These are phyloP conservation scores for Myiagra hebetior DNA, from an alignment of 2,113 vertebrate species.

Conservation along the genomic window DNA sequence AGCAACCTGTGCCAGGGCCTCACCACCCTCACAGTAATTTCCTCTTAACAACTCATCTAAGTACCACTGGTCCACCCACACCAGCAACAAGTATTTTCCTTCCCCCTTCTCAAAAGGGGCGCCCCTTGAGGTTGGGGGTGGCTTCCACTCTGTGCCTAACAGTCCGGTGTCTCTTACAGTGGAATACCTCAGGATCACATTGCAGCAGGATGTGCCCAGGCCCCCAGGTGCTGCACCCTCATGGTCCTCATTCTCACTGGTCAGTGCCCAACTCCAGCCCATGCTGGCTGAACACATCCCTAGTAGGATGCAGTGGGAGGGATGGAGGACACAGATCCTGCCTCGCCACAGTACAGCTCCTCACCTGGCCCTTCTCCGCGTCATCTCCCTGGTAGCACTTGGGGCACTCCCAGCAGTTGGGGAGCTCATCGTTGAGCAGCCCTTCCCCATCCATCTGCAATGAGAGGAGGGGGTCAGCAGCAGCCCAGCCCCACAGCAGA, in stretches of 20 bases:
- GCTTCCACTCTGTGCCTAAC: background rate
- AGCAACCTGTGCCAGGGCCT: background rate
- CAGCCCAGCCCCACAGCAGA: background rate
- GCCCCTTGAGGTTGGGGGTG: background rate
- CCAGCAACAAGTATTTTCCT: background rate
- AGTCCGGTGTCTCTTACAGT: background rate
- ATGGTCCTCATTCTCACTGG: background rate
- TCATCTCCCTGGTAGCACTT: slow-evolving; percentile 89
- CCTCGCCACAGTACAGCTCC: background rate
- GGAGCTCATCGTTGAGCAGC: slow-evolving; percentile 90
- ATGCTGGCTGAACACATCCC: background rate
- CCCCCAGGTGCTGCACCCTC: fast-evolving
- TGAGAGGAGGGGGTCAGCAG: background rate
- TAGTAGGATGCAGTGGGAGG: background rate
- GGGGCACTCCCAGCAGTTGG: slow-evolving; percentile 97
- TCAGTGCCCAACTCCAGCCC: background rate
- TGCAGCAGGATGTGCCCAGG: background rate
- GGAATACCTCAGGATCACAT: background rate
- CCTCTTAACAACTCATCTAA: background rate
- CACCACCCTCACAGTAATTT: background rate
- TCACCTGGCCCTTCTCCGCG: slow-evolving; percentile 77
- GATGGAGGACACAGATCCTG: background rate
- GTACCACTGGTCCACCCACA: background rate
- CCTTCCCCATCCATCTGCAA: slow-evolving; percentile 89
- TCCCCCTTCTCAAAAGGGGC: background rate